A percentile compares a stretch with the other conserved stretches of the same genome.
phyloP scores from a whole-genome alignment of 2,888 invertebrate species.

The Epistrophella euchroma region DNA sequence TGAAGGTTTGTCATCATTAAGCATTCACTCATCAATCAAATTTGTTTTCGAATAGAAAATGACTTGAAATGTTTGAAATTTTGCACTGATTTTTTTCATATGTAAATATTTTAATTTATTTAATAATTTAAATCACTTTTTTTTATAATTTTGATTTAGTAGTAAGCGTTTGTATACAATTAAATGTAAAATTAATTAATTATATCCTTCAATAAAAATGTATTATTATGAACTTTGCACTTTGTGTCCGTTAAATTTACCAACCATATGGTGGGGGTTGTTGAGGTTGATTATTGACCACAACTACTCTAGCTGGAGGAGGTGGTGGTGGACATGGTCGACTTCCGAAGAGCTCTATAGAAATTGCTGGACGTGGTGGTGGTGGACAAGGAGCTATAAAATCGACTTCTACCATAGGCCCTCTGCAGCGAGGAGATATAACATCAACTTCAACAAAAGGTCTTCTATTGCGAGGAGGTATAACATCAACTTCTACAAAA shows the following conservation, averaged over 20 bases:
- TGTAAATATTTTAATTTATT: neutral
- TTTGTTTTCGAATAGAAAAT: neutral
- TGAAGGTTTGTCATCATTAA: no score
- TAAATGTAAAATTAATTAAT: no score
- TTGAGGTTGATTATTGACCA: conserved; percentile 43
- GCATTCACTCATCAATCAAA: no score
- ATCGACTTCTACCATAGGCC: conserved; percentile 50
- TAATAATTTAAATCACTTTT: neutral
- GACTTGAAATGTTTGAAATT: no score
- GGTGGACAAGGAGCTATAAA: conserved; percentile 38
- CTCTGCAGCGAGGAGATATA: conserved; percentile 10
- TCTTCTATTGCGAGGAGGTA: neutral
- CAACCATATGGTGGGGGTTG: conserved; percentile 40
- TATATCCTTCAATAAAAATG: neutral
- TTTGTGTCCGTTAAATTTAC: neutral
- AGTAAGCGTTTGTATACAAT: no score
- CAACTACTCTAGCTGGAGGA: conserved; percentile 30
- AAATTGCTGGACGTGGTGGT: conserved; percentile 37
- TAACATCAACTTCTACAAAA: conserved; percentile 46
- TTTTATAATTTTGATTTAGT: neutral
- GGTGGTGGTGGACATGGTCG: conserved; percentile 63
- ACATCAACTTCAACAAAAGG: neutral
- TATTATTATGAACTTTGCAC: neutral
- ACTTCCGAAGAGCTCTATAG: conserved; percentile 55
- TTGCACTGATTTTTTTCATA: no score